A percentile compares a stretch with the other conserved stretches of the same genome.
phyloP scores from a whole-genome alignment of 1,140 invertebrate genomes.

The Gonatopus flavifemur region DNA sequence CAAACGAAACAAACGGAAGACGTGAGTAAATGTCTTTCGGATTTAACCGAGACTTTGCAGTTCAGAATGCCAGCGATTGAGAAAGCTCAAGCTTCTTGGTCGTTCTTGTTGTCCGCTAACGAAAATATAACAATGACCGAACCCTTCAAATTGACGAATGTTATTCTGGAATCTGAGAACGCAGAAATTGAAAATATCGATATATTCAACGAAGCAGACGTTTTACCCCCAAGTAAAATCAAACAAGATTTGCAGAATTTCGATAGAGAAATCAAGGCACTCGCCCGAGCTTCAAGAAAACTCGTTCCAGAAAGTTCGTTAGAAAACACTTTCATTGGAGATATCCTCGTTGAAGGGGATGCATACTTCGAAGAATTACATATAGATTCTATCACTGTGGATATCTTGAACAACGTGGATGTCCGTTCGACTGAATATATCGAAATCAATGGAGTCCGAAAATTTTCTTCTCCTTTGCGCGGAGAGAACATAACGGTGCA shows the following conservation, averaged over 20 bases:
- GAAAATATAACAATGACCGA: conserved; percentile 11
- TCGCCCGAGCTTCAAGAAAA: not conserved
- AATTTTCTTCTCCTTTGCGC: conserved; percentile 9
- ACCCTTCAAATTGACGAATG: conserved; percentile 1
- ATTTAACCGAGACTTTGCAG: conserved; percentile 10
- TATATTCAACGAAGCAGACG: conserved; percentile 1
- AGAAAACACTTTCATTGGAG: not conserved
- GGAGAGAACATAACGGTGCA: conserved; percentile 14
- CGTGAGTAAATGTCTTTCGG: conserved; percentile 12
- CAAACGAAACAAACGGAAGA: not conserved
- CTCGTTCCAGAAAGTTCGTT: not conserved
- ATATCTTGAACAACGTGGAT: conserved; percentile 21
- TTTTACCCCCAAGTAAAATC: conserved; percentile 12
- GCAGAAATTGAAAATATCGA: conserved; percentile 8
- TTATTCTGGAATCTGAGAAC: conserved; percentile 10
- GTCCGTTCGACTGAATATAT: not conserved
- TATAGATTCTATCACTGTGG: conserved; percentile 22
- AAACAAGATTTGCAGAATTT: not conserved
- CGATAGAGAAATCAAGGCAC: not conserved
- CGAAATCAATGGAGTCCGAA: not conserved
- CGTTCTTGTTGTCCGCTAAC: conserved; percentile 4
- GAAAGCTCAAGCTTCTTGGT: conserved; percentile 11
- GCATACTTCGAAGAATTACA: conserved; percentile 19
- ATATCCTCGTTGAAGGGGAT: conserved; percentile 10
- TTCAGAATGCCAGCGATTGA: conserved; percentile 12